Percentiles rank a stretch among this genome's conserved stretches.
Evolutionary conservation across 2,797 vertebrate genomes (phyloP).

Genomic region (Champsocephalus esox): DNA sequence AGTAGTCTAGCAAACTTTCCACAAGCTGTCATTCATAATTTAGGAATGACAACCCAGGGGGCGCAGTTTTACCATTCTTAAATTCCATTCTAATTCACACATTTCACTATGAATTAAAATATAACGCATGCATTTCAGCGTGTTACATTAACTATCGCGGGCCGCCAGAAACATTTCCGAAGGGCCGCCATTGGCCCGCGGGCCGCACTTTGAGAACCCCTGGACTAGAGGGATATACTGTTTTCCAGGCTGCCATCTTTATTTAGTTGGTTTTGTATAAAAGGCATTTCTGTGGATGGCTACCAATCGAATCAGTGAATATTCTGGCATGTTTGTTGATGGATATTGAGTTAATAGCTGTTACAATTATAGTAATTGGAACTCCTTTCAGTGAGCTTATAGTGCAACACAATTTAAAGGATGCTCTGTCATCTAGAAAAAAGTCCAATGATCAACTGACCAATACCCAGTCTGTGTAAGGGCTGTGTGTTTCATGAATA

Average conservation of each 20-base stretch:
- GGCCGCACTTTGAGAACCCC: too few species aligned
- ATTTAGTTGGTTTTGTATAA: neutral
- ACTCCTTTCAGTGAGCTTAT: neutral
- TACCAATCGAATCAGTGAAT: neutral
- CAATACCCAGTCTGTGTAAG: neutral
- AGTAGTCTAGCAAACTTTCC: too few species aligned
- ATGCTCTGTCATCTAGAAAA: neutral
- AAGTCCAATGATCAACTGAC: neutral
- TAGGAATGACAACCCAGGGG: too few species aligned
- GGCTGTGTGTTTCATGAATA: conserved; percentile 5
- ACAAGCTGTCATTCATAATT: too few species aligned
- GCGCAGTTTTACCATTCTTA: too few species aligned
- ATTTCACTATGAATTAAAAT: too few species aligned
- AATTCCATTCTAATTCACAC: too few species aligned
- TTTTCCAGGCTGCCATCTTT: neutral
- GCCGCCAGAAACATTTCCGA: too few species aligned
- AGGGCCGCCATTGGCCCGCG: too few species aligned
- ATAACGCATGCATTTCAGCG: too few species aligned
- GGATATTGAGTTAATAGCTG: neutral
- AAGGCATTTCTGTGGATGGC: neutral
- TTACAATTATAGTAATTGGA: neutral
- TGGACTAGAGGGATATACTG: neutral
- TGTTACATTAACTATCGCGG: too few species aligned
- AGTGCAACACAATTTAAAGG: neutral
- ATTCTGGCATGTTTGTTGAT: neutral